Conservation (phyloP, 2,888 invertebrate species). For the Hipparchia semele region DNA sequence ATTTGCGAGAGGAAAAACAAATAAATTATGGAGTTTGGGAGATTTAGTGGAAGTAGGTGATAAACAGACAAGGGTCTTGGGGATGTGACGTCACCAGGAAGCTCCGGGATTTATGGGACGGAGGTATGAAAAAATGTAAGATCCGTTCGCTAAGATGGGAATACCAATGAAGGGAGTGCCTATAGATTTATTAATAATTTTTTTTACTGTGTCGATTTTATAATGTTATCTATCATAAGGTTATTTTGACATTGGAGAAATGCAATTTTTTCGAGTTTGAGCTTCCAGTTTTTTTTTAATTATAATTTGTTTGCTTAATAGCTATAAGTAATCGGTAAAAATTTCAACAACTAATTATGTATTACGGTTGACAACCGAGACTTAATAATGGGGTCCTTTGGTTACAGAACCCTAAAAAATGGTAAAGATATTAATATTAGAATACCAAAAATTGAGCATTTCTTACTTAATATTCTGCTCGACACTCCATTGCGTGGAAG, state of each 20-base stretch:
- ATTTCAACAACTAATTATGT: too few relatives aligned
- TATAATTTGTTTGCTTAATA: too few relatives aligned
- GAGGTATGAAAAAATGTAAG: constrained; percentile 25
- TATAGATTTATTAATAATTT: too few relatives aligned
- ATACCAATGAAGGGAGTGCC: background rate
- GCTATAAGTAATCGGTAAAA: too few relatives aligned
- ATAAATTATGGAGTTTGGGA: constrained; percentile 64
- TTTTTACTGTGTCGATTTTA: too few relatives aligned
- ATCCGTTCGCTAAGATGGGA: constrained; percentile 1
- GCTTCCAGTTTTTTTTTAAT: too few relatives aligned
- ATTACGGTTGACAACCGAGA: too few relatives aligned
- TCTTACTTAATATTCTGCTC: constrained; percentile 2
- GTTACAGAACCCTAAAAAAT: too few relatives aligned
- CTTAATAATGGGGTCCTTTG: too few relatives aligned
- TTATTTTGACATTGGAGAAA: constrained; percentile 9
- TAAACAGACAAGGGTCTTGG: constrained; percentile 28
- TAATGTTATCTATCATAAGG: too few relatives aligned
- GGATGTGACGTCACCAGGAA: constrained; percentile 20
- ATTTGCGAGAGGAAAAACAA: constrained; percentile 62
- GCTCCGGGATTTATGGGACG: constrained; percentile 43
- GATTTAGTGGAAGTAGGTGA: constrained; percentile 35
- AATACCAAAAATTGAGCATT: background rate
- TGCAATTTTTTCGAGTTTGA: background rate
- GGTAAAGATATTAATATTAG: too few relatives aligned
- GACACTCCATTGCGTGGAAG: constrained; percentile 57